Base-by-base conservation (phyloP, 2,888 invertebrate genomes). In the Parnassius orleans region DNA sequence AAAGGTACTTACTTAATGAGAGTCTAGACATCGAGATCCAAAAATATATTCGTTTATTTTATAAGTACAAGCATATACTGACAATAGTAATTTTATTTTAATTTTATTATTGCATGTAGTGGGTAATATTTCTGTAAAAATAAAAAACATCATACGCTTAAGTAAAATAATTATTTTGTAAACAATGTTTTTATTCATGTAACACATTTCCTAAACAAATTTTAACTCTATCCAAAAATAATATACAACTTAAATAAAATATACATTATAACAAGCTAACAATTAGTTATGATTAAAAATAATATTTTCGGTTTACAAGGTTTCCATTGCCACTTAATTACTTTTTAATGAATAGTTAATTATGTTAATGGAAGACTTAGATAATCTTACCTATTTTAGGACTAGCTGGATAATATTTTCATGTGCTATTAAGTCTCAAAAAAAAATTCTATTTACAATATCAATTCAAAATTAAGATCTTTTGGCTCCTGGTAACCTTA, bases 101-200 rank as follows among this genome's bases (percentile, higher is more conserved):
- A 43, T 41, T 11, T 61, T 61, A 60, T 57, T 58, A 52, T 58
- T 52, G 24, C 19, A 42, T 58, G 33, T 53, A 12, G 55, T 46
- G 12, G 12, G 24, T 24, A 50, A 15, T 50, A 15, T 5, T 50
- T 12, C 11, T 47, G 14, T 19, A 24, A 11, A 10, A 50, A 2
- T 50, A 19, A n/a, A n/a, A 64, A 55, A 52, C 57, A 61, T 53
- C 57, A 57, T 54, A 61, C 56, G 61, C 62, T 65, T 57, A 51
- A 54, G 57, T 60, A 57, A 64, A 64, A 54, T 63, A 61, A 63
- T 46, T 15, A 56, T 56, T 51, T 52, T 24, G 56, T 48, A 50
- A 65, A 61, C 43, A 48, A 10, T 48, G 52, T 59, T 61, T 61
- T 61, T 65, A 55, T 65, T 65, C 57, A 46, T 12, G 42, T 11